phyloP scores from a whole-genome alignment of 2,888 invertebrate genomes.

The Keiferia lycopersicella region DNA sequence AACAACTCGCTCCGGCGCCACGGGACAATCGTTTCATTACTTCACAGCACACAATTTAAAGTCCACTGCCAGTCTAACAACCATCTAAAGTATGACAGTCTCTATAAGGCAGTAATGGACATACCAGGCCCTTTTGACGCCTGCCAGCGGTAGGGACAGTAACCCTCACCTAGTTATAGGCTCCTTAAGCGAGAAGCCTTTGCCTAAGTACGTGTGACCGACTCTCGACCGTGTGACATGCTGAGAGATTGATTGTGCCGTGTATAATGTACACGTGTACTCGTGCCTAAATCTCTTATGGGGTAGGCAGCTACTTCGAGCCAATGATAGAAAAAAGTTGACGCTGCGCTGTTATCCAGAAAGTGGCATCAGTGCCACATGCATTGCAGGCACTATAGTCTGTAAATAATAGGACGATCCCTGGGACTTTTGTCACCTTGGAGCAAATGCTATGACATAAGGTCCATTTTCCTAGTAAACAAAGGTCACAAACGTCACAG shows the following conservation, averaged over 20 bases:
- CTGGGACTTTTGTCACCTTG: too few relatives aligned
- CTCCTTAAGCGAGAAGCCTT: neutral
- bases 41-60: neutral
- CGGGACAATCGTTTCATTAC: too few relatives aligned
- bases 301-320: neutral
- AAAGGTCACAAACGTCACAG: too few relatives aligned
- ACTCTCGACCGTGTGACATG: constrained; percentile 4
- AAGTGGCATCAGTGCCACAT: too few relatives aligned
- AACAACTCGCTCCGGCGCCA: neutral
- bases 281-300: too few relatives aligned
- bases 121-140: neutral
- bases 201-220: neutral
- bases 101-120: constrained; percentile 2
- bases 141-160: neutral
- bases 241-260: constrained; percentile 1
- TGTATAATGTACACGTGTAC: neutral
- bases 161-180: constrained; percentile 6
- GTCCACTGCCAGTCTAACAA: neutral
- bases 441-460: too few relatives aligned
- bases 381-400: too few relatives aligned
- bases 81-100: neutral
- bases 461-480: too few relatives aligned
- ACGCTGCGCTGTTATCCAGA: neutral
- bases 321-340: neutral
- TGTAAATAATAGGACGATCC: too few relatives aligned